A percentile compares a stretch with the other conserved stretches of the same genome.
Conservation (phyloP, 2,797 vertebrate species). For the Tarsius wallacei region DNA sequence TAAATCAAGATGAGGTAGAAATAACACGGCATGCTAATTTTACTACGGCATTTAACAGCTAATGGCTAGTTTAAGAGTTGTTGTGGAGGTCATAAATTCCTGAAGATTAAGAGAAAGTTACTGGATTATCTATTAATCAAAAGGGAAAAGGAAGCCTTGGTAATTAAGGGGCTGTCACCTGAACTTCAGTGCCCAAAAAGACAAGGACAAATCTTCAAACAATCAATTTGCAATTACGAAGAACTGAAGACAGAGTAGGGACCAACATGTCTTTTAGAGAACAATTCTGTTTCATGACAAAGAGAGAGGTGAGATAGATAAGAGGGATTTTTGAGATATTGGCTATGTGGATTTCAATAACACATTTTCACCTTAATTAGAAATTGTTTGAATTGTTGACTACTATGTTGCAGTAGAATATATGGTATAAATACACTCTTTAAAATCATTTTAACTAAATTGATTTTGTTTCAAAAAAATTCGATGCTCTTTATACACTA, state of each 20-base stretch:
- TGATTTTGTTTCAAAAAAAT: slow-evolving; percentile 30
- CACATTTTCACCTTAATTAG: not conserved
- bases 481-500: not conserved
- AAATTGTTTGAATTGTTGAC: not conserved
- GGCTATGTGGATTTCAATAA: not conserved
- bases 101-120: not conserved
- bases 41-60: slow-evolving; percentile 21
- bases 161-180: slow-evolving; percentile 62
- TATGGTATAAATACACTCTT: not conserved
- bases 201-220: slow-evolving; percentile 11
- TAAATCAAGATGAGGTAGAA: slow-evolving; percentile 47
- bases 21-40: slow-evolving; percentile 41
- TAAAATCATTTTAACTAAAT: slow-evolving; percentile 49
- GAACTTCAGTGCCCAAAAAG: slow-evolving; percentile 21
- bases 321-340: not conserved
- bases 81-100: slow-evolving; percentile 1
- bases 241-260: not conserved
- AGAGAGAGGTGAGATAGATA: not conserved
- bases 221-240: slow-evolving; percentile 54
- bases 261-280: not conserved
- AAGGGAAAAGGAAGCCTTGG: slow-evolving; percentile 34
- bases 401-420: not conserved
- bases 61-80: slow-evolving; percentile 29
- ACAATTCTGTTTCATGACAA: slow-evolving; percentile 42
- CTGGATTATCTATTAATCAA: slow-evolving; percentile 68